These are phyloP conservation scores for Beris chalybata DNA, from an alignment of 2,888 invertebrate species.

Conservation along the genomic window DNA sequence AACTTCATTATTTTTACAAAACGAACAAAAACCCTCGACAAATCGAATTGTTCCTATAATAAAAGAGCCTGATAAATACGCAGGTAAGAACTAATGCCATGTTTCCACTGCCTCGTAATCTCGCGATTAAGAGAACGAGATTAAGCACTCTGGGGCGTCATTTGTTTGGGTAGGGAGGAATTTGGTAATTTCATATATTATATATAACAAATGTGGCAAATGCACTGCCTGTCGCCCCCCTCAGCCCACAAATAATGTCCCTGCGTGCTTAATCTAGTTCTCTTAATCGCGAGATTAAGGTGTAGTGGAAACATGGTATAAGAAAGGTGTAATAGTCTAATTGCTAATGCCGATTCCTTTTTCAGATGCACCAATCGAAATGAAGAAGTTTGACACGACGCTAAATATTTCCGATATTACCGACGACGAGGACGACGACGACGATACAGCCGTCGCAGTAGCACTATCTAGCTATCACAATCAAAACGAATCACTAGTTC, in stretches of 20 bases:
- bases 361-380: conserved; percentile 49
- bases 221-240: no score
- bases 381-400: conserved; percentile 51
- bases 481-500: conserved; percentile 36
- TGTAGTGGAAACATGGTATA: no score
- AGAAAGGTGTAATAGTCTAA: neutral
- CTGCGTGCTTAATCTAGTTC: no score
- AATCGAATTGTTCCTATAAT: conserved; percentile 55
- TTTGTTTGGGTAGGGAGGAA: no score
- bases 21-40: conserved; percentile 53
- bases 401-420: conserved; percentile 51
- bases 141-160: no score
- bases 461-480: conserved; percentile 27
- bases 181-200: no score
- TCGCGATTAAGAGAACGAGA: no score
- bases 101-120: no score
- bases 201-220: no score
- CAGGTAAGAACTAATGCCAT: conserved; percentile 45
- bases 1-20: conserved; percentile 57
- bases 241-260: no score
- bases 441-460: conserved; percentile 28
- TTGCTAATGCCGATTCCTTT: neutral
- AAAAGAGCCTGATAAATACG: conserved; percentile 52
- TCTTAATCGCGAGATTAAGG: no score
- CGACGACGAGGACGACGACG: conserved; percentile 48